A percentile compares a stretch with the other conserved stretches of the same genome.
Evolutionary conservation across 2,888 invertebrate genomes (phyloP).

Genomic region (Epistrophe grossulariae): DNA sequence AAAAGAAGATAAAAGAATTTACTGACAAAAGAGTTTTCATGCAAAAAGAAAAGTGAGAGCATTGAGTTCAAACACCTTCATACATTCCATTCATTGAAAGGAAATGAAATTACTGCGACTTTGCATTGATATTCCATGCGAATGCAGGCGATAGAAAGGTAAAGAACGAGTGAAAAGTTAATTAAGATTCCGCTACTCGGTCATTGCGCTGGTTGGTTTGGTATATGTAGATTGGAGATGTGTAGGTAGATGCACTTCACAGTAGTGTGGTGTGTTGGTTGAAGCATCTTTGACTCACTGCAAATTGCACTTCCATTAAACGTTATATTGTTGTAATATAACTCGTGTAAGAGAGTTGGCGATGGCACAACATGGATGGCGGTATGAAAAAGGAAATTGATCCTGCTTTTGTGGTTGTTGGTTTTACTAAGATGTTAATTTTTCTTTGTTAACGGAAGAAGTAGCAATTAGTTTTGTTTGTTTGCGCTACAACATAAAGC

Average conservation of each 20-base stretch:
- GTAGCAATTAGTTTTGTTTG: conserved; percentile 9
- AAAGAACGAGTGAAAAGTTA: conserved; percentile 21
- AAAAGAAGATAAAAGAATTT: conserved; percentile 14
- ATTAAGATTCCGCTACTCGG: conserved; percentile 14
- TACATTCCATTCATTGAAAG: conserved; percentile 6
- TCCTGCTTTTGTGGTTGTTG: conserved; percentile 9
- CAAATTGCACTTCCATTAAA: conserved; percentile 20
- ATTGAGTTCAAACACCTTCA: conserved; percentile 5
- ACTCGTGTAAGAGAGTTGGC: not conserved
- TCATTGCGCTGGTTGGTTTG: not conserved
- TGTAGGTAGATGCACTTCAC: too few relatives aligned
- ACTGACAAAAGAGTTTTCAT: conserved; percentile 1
- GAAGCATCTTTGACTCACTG: not conserved
- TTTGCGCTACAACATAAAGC: not conserved
- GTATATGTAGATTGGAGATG: not conserved
- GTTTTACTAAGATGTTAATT: conserved; percentile 13
- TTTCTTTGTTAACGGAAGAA: not conserved
- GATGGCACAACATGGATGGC: not conserved
- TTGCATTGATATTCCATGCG: conserved; percentile 5
- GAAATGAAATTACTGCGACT: conserved; percentile 6
- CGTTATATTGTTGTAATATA: conserved; percentile 4
- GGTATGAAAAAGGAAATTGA: not conserved
- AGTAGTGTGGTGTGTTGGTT: not conserved
- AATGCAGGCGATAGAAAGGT: conserved; percentile 1
- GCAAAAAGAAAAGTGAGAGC: not conserved